Conservation (phyloP, 2,888 invertebrate species). For the Ecliptopera silaceata region DNA sequence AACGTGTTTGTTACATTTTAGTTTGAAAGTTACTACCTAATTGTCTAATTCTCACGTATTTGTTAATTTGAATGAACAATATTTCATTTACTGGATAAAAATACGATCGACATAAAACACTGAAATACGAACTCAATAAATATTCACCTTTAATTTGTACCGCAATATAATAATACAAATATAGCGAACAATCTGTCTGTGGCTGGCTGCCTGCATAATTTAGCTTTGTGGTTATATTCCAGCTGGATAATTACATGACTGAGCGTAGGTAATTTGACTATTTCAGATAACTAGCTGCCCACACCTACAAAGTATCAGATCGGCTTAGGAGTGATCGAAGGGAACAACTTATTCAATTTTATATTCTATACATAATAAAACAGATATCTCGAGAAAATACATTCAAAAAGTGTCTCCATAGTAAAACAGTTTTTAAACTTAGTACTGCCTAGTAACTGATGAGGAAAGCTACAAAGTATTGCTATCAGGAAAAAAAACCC, state of each 20-base stretch:
- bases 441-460: too few species aligned
- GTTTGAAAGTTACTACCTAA: too few species aligned
- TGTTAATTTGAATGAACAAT: too few species aligned
- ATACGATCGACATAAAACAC: too few species aligned
- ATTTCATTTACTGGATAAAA: too few species aligned
- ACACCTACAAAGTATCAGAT: background rate
- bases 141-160: background rate
- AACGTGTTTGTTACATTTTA: background rate
- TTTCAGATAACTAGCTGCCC: background rate
- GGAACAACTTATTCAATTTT: too few species aligned
- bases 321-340: background rate
- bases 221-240: slow-evolving; percentile 20
- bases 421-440: background rate
- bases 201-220: slow-evolving; percentile 14
- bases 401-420: too few species aligned
- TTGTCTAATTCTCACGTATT: too few species aligned
- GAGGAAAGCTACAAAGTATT: background rate
- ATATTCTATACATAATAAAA: too few species aligned
- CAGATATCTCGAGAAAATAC: too few species aligned
- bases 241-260: slow-evolving; percentile 15
- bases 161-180: slow-evolving; percentile 1
- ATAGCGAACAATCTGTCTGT: slow-evolving; percentile 9
- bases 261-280: slow-evolving; percentile 10
- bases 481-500: slow-evolving; percentile 19
- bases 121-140: too few species aligned